Evolutionary conservation across 2,113 vertebrate species (phyloP).

Genomic region (Cyprinodon variegatus): DNA sequence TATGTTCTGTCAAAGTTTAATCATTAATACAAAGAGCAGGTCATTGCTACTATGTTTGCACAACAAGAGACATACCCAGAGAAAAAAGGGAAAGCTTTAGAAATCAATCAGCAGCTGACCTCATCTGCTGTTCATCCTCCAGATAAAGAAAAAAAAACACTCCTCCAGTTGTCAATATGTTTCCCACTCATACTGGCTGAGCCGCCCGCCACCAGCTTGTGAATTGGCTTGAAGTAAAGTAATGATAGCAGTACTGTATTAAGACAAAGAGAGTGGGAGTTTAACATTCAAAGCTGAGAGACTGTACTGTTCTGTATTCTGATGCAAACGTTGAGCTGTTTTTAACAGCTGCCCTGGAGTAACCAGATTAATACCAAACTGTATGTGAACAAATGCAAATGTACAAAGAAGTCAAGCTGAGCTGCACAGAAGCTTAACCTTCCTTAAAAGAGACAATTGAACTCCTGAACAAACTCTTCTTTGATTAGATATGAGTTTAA

Average conservation of each 20-base stretch:
- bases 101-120: too few relatives aligned
- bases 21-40: too few relatives aligned
- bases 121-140: not conserved
- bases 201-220: not conserved
- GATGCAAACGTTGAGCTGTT: not conserved
- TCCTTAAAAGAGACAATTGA: too few relatives aligned
- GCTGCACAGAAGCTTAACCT: too few relatives aligned
- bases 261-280: constrained; percentile 23
- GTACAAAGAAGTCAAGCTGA: not conserved
- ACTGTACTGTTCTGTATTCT: constrained; percentile 10
- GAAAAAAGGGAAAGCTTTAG: not conserved
- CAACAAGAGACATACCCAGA: not conserved
- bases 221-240: constrained; percentile 5
- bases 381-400: not conserved
- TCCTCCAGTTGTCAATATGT: not conserved
- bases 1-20: too few relatives aligned
- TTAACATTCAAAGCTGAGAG: constrained; percentile 9
- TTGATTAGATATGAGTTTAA: too few relatives aligned
- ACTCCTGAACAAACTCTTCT: too few relatives aligned
- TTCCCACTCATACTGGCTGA: not conserved
- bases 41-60: too few relatives aligned
- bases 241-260: constrained; percentile 16
- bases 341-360: too few relatives aligned
- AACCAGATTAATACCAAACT: not conserved
- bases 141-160: not conserved